These are phyloP conservation scores for Gymnoscopelus braueri DNA, from an alignment of 2,797 vertebrate species.

Conservation along the genomic window DNA sequence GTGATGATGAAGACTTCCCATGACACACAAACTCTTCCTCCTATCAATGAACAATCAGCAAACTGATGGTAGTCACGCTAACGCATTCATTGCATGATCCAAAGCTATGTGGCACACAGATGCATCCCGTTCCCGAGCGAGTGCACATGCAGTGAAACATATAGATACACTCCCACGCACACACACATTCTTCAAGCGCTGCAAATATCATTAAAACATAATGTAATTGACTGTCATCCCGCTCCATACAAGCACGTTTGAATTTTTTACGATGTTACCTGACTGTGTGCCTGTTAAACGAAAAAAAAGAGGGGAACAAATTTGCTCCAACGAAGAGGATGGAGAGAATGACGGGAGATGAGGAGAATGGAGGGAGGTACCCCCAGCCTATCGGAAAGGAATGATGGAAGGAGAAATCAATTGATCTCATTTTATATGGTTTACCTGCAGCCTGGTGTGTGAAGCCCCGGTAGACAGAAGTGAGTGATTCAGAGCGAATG, in stretches of 20 bases:
- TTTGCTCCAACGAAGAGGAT: conserved; percentile 52
- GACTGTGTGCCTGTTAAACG: conserved; percentile 39
- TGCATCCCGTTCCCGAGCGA: too few species aligned
- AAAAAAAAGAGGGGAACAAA: conserved; percentile 9
- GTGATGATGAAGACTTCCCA: too few species aligned
- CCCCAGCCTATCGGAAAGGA: too few species aligned
- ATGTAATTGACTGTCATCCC: conserved; percentile 52
- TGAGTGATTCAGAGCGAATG: conserved; percentile 56
- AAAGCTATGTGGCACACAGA: too few species aligned
- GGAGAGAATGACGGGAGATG: conserved; percentile 30
- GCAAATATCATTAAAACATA: conserved; percentile 34
- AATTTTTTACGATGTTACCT: conserved; percentile 41
- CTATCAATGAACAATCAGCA: too few species aligned
- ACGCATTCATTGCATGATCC: too few species aligned
- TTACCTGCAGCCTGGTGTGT: conserved; percentile 76
- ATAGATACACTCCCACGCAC: too few species aligned
- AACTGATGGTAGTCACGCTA: too few species aligned
- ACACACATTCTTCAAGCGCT: too few species aligned
- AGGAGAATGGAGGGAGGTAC: conserved; percentile 2
- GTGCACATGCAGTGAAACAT: too few species aligned
- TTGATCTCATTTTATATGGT: conserved; percentile 69
- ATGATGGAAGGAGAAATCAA: conserved; percentile 39
- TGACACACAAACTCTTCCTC: too few species aligned
- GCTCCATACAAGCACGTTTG: conserved; percentile 46
- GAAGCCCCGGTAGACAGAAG: conserved; percentile 67